Evolutionary conservation across 1,140 invertebrate species (phyloP).

Genomic region (Pantala flavescens): DNA sequence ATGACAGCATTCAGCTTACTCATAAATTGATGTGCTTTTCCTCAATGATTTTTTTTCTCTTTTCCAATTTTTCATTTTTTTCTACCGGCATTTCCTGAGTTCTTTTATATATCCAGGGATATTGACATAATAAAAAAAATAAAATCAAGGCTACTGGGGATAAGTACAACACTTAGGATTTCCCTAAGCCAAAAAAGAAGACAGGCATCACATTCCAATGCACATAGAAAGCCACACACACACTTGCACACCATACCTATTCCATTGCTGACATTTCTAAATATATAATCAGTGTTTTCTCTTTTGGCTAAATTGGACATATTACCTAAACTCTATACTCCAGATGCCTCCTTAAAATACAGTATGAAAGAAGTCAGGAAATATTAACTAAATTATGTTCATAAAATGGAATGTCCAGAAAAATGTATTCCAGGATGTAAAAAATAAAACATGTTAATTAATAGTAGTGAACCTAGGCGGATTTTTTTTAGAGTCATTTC

Average conservation of each 20-base stretch:
- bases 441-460: not conserved
- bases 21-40: not conserved
- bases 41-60: not conserved
- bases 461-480: not conserved
- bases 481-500: not conserved
- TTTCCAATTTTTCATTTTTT: constrained; percentile 9
- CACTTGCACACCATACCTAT: not conserved
- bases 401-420: constrained; percentile 1
- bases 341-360: not conserved
- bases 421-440: not conserved
- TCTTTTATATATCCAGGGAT: not conserved
- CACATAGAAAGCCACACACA: constrained; percentile 8
- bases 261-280: not conserved
- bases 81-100: constrained; percentile 3
- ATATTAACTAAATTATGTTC: not conserved
- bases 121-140: not conserved
- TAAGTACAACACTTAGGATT: constrained; percentile 6
- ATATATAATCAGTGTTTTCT: not conserved
- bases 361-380: constrained; percentile 5
- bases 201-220: not conserved
- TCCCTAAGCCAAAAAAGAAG: not conserved
- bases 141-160: not conserved
- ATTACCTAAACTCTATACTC: not conserved
- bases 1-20: not conserved
- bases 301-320: not conserved